Evolutionary conservation across 2,888 invertebrate genomes (phyloP), one percentile per base, ranked within the genome.

Genomic region (Aromia moschata): DNA sequence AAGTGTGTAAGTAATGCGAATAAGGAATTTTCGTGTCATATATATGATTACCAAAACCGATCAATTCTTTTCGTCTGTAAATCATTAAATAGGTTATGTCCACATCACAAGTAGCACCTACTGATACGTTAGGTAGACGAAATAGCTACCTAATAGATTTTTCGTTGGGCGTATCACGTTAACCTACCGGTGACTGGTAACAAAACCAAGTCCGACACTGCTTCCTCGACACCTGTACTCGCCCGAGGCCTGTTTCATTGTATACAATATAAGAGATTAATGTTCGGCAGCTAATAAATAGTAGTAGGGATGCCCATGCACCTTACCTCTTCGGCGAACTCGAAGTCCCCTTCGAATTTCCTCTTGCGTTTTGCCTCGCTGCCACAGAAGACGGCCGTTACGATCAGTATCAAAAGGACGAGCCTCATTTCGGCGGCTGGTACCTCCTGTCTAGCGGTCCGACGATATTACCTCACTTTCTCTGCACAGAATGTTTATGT

Each of bases 281-380:
- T 46, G 53, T 53, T 41, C 14, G 20, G 14, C 10, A 17, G 36
- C 10, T 49, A 36, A 38, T 45, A 36, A 49, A 47, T 41, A 47
- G 38, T 41, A 47, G 38, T 33, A 54, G 44, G 44, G 36, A 38
- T 52, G 31, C 5, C 41, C 31, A 17, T 52, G 41, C 41, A 41
- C 54, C 72, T 84, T 83, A 90, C 90, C 88, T 90, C 90, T 81
- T 90, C 90, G 75, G 89, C 89, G 79, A 90, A 90, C 79, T 90
- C 90, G 78, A 90, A 90, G 80, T 90, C 90, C 60, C 89, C 89
- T 77, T 90, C 89, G 78, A 89, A 89, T 82, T 89, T 90, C 79
- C 87, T 84, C 82, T 89, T 89, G 79, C 87, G 85, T 72, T 84
- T 84, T 47, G 82, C 84, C 62, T 83, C 83, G 36, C 80, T 70